Evolutionary conservation across 2,113 vertebrate species (phyloP).

Genomic region (Paradoxurus hermaphroditus): DNA sequence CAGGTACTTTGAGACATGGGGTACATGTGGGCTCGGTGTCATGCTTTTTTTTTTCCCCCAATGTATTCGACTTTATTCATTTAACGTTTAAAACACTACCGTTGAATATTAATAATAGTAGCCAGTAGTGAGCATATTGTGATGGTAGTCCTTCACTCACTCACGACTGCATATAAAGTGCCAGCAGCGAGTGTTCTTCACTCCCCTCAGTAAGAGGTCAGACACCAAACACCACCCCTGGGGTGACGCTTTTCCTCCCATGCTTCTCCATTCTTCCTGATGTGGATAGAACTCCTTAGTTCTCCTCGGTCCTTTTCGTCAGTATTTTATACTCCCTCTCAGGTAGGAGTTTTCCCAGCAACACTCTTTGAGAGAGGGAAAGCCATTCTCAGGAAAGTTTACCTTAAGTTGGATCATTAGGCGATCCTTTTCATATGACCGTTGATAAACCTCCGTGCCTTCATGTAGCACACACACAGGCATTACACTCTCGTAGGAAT

Average conservation of each 20-base stretch:
- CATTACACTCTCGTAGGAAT: background rate
- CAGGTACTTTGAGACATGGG: background rate
- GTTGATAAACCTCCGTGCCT: conserved; percentile 91
- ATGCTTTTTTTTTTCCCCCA: conserved; percentile 31
- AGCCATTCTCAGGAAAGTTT: conserved; percentile 89
- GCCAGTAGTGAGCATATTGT: conserved; percentile 65
- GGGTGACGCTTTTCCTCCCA: conserved; percentile 88
- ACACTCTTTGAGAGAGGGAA: conserved; percentile 90
- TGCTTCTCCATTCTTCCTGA: conserved; percentile 85
- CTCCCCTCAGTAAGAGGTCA: conserved; percentile 87
- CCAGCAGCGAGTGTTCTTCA: conserved; percentile 60
- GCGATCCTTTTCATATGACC: conserved; percentile 91
- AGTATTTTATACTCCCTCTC: conserved; percentile 85
- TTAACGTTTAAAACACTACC: conserved; percentile 75
- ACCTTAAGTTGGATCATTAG: conserved; percentile 93
- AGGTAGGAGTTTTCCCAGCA: conserved; percentile 90
- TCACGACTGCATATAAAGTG: conserved; percentile 72
- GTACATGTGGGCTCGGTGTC: background rate
- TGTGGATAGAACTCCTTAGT: conserved; percentile 87
- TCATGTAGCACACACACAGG: conserved; percentile 87
- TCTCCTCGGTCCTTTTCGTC: conserved; percentile 85
- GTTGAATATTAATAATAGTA: conserved; percentile 75
- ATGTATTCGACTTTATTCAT: conserved; percentile 78
- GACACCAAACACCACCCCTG: conserved; percentile 88
- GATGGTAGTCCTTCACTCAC: conserved; percentile 76